Conservation (phyloP, 2,797 vertebrate genomes). For the Peromyscus attwateri region DNA sequence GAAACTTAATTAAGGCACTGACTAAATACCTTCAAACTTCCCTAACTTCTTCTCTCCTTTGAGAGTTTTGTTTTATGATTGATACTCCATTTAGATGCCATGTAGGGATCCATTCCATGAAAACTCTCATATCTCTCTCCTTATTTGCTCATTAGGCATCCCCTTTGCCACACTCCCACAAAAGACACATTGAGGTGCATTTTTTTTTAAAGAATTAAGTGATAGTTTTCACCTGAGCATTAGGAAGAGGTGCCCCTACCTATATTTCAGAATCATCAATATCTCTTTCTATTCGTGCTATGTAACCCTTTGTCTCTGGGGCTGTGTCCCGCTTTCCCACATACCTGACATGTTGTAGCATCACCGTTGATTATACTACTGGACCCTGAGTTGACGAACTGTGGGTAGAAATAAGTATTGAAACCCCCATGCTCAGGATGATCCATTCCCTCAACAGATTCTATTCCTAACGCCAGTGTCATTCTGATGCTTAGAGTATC, state of each 20-base stretch:
- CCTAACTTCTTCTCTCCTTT: neutral
- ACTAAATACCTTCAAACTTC: neutral
- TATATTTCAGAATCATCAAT: neutral
- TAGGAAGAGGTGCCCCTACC: neutral
- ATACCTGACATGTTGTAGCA: neutral
- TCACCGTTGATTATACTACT: neutral
- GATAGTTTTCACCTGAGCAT: neutral
- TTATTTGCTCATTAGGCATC: neutral
- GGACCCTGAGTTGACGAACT: conserved; percentile 62
- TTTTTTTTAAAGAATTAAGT: neutral
- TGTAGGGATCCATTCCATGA: neutral
- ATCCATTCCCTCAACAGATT: neutral
- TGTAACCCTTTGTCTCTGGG: neutral
- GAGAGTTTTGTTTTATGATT: neutral
- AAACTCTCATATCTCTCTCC: neutral
- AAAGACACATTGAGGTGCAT: neutral
- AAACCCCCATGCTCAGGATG: neutral
- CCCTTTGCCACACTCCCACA: neutral
- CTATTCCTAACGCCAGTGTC: neutral
- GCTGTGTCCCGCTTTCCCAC: neutral
- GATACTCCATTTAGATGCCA: neutral
- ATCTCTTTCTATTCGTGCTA: neutral
- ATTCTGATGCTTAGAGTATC: neutral
- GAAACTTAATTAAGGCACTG: neutral
- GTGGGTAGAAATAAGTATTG: conserved; percentile 40